A percentile compares a stretch with the other conserved stretches of the same genome.
Evolutionary conservation across 2,113 vertebrate species (phyloP).

Genomic region (Origma solitaria): DNA sequence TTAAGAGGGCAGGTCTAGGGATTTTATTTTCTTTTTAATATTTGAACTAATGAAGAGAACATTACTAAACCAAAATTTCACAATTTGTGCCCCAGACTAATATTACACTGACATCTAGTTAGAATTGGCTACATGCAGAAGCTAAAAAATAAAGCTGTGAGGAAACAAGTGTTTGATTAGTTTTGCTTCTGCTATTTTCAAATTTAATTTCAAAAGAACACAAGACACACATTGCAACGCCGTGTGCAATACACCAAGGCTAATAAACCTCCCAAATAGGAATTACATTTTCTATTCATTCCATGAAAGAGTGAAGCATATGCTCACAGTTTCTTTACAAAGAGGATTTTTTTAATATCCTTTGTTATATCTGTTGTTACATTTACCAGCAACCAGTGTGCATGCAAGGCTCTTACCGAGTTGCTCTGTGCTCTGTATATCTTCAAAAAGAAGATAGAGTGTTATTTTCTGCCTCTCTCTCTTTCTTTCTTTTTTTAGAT

Average conservation of each 20-base stretch:
- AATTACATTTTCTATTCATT: neutral
- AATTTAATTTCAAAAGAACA: neutral
- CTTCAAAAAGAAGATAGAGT: neutral
- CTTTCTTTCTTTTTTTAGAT: neutral
- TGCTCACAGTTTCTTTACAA: neutral
- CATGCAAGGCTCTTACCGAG: neutral
- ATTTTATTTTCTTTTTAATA: neutral
- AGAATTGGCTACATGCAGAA: neutral
- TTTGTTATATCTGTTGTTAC: neutral
- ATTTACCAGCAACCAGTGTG: neutral
- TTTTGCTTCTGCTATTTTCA: constrained; percentile 1
- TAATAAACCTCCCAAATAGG: neutral
- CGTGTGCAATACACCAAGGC: neutral
- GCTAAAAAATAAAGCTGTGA: neutral
- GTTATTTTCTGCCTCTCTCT: neutral
- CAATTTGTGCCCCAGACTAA: neutral
- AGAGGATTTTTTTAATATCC: neutral
- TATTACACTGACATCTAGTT: neutral
- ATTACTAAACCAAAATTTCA: neutral
- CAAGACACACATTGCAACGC: neutral
- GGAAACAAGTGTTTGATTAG: neutral
- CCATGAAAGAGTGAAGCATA: neutral
- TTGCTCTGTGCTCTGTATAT: neutral
- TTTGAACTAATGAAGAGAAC: neutral
- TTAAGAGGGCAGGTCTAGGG: neutral